Conservation (phyloP, 2,113 vertebrate genomes). For the Amblyopsis rosae region DNA sequence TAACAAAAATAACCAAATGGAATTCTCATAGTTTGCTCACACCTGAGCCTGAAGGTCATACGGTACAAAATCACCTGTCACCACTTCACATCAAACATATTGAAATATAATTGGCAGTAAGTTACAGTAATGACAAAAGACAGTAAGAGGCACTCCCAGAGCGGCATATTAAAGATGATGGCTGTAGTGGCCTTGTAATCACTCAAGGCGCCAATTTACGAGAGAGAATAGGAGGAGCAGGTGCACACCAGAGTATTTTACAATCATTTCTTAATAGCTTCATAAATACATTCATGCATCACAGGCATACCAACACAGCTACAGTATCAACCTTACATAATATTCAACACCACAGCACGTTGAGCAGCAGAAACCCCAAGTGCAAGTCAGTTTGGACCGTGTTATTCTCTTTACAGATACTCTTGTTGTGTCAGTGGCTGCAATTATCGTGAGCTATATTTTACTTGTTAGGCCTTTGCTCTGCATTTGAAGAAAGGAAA, state of each 20-base stretch:
- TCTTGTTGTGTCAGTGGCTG: conserved; percentile 7
- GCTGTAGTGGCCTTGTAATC: conserved; percentile 69
- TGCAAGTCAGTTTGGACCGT: conserved; percentile 25
- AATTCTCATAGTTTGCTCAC: neutral
- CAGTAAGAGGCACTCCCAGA: conserved; percentile 52
- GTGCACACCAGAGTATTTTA: conserved; percentile 65
- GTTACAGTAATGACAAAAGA: conserved; percentile 41
- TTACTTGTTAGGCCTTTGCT: conserved; percentile 15
- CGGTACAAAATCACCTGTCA: neutral
- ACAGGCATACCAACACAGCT: conserved; percentile 36
- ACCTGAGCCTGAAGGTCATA: neutral
- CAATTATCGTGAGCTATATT: conserved; percentile 14
- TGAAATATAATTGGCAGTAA: conserved; percentile 6
- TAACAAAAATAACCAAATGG: neutral
- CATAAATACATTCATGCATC: conserved; percentile 69
- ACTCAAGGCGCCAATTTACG: conserved; percentile 61
- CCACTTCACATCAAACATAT: too few species aligned
- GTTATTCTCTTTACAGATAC: conserved; percentile 23
- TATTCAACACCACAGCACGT: conserved; percentile 25
- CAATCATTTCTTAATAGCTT: conserved; percentile 69
- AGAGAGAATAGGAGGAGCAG: conserved; percentile 50
- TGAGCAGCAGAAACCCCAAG: conserved; percentile 39
- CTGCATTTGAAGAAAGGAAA: conserved; percentile 5
- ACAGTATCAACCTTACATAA: conserved; percentile 23
- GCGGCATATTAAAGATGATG: conserved; percentile 72